Evolutionary conservation across 2,113 vertebrate genomes (phyloP), one percentile per base, ranked within the genome.

Genomic region (Corythaeola cristata): DNA sequence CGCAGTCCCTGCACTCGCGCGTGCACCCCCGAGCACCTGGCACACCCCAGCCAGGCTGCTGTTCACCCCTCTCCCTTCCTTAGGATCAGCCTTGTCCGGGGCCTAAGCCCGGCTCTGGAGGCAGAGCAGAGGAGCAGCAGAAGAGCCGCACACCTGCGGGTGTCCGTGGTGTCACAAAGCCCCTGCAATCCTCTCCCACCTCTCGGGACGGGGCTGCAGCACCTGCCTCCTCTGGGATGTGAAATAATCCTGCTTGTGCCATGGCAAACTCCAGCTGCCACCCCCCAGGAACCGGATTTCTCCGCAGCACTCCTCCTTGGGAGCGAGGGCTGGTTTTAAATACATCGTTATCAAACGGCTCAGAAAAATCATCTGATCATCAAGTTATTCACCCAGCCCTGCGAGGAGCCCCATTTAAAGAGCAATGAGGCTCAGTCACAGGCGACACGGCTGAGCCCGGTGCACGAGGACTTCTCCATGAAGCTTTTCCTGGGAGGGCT

Each of bases 381-480:
- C 52, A 60, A 85, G 74, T 80, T 85, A 75, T 47, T 87, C 90
- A 62, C 64, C 47, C 88, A 59, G 90, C 77, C 86, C 81, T 32
- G 41, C 60, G 8, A 81, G 90, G 73, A 93, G 55, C 66, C 45
- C 68, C 21, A 56, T 85, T 96, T 86, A 84, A 94, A 89, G 73
- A 83, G 88, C 95, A 91, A 68, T 64, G 87, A 58, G 52, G 78
- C 82, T 96, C 87, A 28, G 62, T 90, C 89, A 88, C 32, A 74
- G 91, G 84, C 28, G 1, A 7, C 67, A 8, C 63, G 50, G 73
- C 82, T 90, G 88, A 82, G 84, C 81, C 49, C 4, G 5, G 6
- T 10, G 63, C 90, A 28, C 87, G 19, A 24, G 32, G 84, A 84
- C 64, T 89, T 87, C 96, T 81, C 84, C 92, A 85, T 75, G 64